Base-by-base conservation (phyloP, 2,113 vertebrate genomes). In the Pterocles gutturalis region DNA sequence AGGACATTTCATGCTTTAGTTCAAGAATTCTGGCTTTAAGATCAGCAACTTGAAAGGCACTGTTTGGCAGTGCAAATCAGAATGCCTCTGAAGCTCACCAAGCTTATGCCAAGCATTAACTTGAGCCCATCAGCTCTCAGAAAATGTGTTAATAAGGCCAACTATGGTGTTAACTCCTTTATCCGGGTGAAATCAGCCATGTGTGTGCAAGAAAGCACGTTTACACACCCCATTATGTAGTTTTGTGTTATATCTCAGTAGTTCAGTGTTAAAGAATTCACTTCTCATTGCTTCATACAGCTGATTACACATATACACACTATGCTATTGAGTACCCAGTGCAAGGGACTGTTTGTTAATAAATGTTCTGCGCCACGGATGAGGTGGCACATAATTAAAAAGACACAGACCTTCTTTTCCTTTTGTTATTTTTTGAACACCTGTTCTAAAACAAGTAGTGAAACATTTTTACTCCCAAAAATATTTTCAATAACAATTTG, bases 291-390 rank as follows among this genome's bases (percentile, higher is more conserved):
- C 77, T 95, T 88, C 48, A n/a, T 92, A 81, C 79, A 96, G 84
- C 43, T 94, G 89, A 96, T 96, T 96, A 95, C 78, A 87, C 73
- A 80, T 54, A 81, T 43, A 93, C 34, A 77, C 45, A 38, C 10
- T 55, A 55, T 53, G 34, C n/a, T 84, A 64, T 70, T 77, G 62
- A 86, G 46, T 69, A 83, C 43, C 78, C 38, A 46, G 54, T 82
- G 53, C 70, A 84, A 93, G 41, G 31, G 19, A 90, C 51, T 83
- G 46, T 92, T 96, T 95, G 83, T 82, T 89, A 87, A 83, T 81
- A 95, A 95, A 87, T 76, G 46, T 83, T 89, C 54, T 87, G 54
- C 43, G 34, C 14, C 24, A 84, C 1, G 1, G 61, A 79, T 92
- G 72, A 89, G 41, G 31, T 83, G 33, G 31, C 26, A 83, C 15